Percentiles rank a stretch among this genome's conserved stretches.
phyloP scores from a whole-genome alignment of 2,888 invertebrate genomes.

The Tiphia femorata region DNA sequence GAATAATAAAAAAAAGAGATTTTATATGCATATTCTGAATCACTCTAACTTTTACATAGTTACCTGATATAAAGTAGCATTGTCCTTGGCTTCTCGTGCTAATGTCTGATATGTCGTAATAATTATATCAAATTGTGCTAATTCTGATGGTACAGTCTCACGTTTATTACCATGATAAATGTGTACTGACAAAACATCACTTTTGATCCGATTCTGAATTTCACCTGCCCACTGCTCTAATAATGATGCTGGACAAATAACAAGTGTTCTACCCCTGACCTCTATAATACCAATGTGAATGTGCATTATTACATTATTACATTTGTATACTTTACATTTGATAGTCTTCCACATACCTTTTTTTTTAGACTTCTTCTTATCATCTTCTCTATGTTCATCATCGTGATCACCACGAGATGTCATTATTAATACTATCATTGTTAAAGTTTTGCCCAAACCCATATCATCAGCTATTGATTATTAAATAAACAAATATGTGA shows the following conservation, averaged over 20 bases:
- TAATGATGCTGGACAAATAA: constrained; percentile 93
- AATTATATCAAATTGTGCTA: constrained; percentile 84
- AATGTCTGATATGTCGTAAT: constrained; percentile 90
- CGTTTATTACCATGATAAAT: constrained; percentile 86
- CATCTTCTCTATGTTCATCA: constrained; percentile 28
- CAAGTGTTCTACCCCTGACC: constrained; percentile 81
- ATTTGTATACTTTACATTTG: not conserved
- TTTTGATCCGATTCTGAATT: constrained; percentile 75
- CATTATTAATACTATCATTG: constrained; percentile 83
- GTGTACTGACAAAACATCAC: constrained; percentile 75
- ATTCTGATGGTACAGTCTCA: constrained; percentile 69
- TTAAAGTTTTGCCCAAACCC: constrained; percentile 87
- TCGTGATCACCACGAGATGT: constrained; percentile 45
- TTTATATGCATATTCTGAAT: too few relatives aligned
- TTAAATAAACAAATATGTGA: not conserved
- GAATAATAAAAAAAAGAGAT: too few relatives aligned
- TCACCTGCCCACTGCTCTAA: constrained; percentile 92
- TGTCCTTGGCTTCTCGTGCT: constrained; percentile 72
- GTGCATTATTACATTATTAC: constrained; percentile 6
- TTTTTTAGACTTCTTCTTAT: constrained; percentile 6
- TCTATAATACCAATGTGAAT: not conserved
- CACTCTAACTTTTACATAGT: too few relatives aligned
- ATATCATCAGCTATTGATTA: constrained; percentile 78
- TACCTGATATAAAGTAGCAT: constrained; percentile 62
- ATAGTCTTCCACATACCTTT: constrained; percentile 1